Evolutionary conservation across 2,113 vertebrate species (phyloP).

Genomic region (Psammodynastes pulverulentus): DNA sequence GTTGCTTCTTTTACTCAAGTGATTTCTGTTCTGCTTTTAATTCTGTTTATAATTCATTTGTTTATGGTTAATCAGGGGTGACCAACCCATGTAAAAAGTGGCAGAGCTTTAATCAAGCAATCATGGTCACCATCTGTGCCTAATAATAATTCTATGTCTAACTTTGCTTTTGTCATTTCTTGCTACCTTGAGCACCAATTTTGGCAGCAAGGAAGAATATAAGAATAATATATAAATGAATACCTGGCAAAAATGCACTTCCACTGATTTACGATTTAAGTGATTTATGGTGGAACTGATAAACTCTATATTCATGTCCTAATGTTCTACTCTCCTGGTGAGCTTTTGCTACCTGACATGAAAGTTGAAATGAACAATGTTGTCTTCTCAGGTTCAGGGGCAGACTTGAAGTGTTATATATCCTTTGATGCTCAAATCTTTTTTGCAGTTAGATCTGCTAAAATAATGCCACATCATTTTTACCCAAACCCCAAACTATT

Average conservation of each 20-base stretch:
- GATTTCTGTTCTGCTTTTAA: background rate
- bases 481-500: background rate
- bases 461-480: background rate
- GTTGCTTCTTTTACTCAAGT: background rate
- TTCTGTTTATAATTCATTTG: background rate
- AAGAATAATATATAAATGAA: background rate
- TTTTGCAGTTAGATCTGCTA: background rate
- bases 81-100: background rate
- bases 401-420: background rate
- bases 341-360: background rate
- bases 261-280: background rate
- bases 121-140: background rate
- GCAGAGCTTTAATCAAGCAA: background rate
- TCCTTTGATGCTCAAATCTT: background rate
- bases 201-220: background rate
- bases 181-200: background rate
- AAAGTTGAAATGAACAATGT: background rate
- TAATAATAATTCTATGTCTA: background rate
- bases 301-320: background rate
- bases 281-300: background rate
- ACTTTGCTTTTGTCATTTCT: background rate
- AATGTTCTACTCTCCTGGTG: background rate
- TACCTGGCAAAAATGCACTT: background rate
- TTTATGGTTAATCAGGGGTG: background rate
- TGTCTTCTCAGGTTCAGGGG: background rate